These are phyloP conservation scores for Kryptolebias marmoratus DNA, from an alignment of 2,113 vertebrate species.

Conservation along the genomic window DNA sequence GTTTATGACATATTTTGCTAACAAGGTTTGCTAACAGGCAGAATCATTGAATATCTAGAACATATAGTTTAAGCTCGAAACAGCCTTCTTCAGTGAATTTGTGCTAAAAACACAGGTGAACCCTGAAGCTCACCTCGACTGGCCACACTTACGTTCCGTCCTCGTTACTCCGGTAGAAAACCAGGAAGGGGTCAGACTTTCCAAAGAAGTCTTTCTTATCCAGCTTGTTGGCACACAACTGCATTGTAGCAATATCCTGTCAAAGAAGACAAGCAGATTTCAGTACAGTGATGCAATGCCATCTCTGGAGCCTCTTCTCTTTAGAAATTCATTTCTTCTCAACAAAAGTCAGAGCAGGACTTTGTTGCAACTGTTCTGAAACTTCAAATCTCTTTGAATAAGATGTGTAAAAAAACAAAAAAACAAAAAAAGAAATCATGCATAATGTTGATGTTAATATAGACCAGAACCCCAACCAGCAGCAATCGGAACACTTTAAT, in stretches of 20 bases:
- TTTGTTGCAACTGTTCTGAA: neutral
- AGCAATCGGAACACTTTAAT: slow-evolving; percentile 8
- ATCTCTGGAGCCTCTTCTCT: slow-evolving; percentile 23
- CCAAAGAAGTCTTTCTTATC: slow-evolving; percentile 99
- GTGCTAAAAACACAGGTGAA: neutral
- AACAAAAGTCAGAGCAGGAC: neutral
- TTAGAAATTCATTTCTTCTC: neutral
- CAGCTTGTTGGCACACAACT: slow-evolving; percentile 97
- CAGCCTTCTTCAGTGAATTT: neutral
- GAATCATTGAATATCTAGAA: neutral
- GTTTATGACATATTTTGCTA: too few species aligned
- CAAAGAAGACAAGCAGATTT: slow-evolving; percentile 17
- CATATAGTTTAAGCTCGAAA: neutral
- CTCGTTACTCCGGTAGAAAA: slow-evolving; percentile 98
- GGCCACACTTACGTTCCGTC: slow-evolving; percentile 93
- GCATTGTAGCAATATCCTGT: slow-evolving; percentile 97
- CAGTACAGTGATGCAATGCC: slow-evolving; percentile 28
- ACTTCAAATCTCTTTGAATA: slow-evolving; percentile 5
- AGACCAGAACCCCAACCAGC: slow-evolving; percentile 2
- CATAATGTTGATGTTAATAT: slow-evolving; percentile 21
- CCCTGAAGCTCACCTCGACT: neutral
- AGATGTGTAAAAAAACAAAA: neutral
- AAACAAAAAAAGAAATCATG: neutral
- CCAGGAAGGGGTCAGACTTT: slow-evolving; percentile 96
- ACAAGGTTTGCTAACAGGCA: too few species aligned